These are phyloP conservation scores for Planococcus citri DNA, from an alignment of 1,140 invertebrate species.

Conservation along the genomic window DNA sequence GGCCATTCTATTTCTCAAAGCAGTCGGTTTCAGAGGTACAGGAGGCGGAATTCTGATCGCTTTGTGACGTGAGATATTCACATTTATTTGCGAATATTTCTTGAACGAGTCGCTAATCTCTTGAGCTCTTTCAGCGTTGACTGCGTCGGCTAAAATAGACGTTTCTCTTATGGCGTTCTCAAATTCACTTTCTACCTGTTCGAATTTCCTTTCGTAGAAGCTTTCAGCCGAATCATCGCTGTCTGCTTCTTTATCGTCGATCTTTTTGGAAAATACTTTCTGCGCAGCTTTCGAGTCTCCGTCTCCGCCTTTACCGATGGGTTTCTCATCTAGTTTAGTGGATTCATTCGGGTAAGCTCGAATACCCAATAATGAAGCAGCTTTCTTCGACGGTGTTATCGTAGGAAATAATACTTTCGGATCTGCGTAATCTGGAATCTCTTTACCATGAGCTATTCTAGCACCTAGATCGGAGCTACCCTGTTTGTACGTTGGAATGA, in stretches of 20 bases:
- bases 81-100: neutral
- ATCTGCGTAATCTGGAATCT: slow-evolving; percentile 63
- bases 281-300: neutral
- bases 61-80: neutral
- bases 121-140: slow-evolving; percentile 42
- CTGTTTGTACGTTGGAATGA: slow-evolving; percentile 47
- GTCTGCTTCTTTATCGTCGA: neutral
- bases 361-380: slow-evolving; percentile 30
- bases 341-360: slow-evolving; percentile 25
- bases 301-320: neutral
- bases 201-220: slow-evolving; percentile 62
- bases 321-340: slow-evolving; percentile 25
- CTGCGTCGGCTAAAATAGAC: slow-evolving; percentile 70
- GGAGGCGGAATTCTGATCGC: neutral
- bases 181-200: slow-evolving; percentile 48
- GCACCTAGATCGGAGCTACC: slow-evolving; percentile 70
- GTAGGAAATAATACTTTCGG: slow-evolving; percentile 49
- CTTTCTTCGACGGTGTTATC: slow-evolving; percentile 40
- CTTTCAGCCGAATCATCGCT: slow-evolving; percentile 40
- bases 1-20: slow-evolving; percentile 36
- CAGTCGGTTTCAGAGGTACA: slow-evolving; percentile 29
- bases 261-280: neutral
- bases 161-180: slow-evolving; percentile 41
- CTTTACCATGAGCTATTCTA: slow-evolving; percentile 54
- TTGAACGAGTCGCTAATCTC: neutral